Evolutionary conservation across 1,140 invertebrate species (phyloP).

Genomic region (Drosophila bifasciata): DNA sequence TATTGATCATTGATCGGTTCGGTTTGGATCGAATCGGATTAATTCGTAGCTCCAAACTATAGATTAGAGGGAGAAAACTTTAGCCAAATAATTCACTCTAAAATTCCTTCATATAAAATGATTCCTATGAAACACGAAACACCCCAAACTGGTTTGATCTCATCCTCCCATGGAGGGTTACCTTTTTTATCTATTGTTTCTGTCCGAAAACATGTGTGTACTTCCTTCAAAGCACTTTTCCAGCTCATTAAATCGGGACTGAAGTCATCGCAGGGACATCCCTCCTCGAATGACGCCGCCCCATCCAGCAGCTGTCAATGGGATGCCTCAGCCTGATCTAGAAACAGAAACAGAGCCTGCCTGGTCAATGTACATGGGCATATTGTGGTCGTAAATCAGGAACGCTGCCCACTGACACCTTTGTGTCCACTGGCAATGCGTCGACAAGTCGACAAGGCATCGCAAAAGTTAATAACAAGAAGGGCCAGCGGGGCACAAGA

Average conservation of each 20-base stretch:
- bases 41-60: slow-evolving; percentile 7
- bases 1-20: slow-evolving; percentile 32
- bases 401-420: slow-evolving; percentile 36
- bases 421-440: slow-evolving; percentile 28
- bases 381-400: slow-evolving; percentile 67
- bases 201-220: too few relatives aligned
- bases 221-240: slow-evolving; percentile 37
- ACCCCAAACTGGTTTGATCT: too few relatives aligned
- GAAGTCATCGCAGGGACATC: slow-evolving; percentile 24
- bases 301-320: slow-evolving; percentile 57
- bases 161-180: neutral
- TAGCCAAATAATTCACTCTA: too few relatives aligned
- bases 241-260: slow-evolving; percentile 46
- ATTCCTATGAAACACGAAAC: too few relatives aligned
- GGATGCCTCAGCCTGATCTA: too few relatives aligned
- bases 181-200: too few relatives aligned
- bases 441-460: slow-evolving; percentile 69
- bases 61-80: too few relatives aligned
- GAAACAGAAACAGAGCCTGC: slow-evolving; percentile 26
- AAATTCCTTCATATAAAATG: too few relatives aligned
- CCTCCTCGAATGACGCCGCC: slow-evolving; percentile 3
- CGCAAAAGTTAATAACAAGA: slow-evolving; percentile 75
- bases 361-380: slow-evolving; percentile 10
- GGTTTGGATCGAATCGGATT: slow-evolving; percentile 3
- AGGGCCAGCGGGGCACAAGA: neutral